Evolutionary conservation across 1,140 invertebrate genomes (phyloP).

Genomic region (Aricia agestis): DNA sequence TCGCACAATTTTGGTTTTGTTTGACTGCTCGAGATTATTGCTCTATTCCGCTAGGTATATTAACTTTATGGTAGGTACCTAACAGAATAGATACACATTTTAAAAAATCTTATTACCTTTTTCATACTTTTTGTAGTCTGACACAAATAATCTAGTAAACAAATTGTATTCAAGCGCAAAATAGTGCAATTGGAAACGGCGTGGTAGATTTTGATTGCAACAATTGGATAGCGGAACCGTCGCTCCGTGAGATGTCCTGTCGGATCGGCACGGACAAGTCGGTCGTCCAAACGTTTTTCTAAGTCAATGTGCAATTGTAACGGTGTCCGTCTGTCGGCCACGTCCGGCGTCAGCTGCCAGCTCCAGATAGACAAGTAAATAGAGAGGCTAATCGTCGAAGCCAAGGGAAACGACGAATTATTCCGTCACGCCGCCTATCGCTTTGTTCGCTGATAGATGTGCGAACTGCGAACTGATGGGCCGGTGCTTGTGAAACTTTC

Average conservation of each 20-base stretch:
- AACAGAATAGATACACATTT: too few species aligned
- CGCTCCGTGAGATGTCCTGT: constrained; percentile 39
- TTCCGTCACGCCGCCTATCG: constrained; percentile 65
- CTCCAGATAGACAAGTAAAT: constrained; percentile 71
- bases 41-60: too few species aligned
- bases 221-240: constrained; percentile 46
- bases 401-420: constrained; percentile 72
- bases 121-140: too few species aligned
- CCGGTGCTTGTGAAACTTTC: constrained; percentile 32
- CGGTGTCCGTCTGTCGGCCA: constrained; percentile 64
- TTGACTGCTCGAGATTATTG: too few species aligned
- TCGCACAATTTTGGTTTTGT: too few species aligned
- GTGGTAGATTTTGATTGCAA: constrained; percentile 18
- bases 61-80: too few species aligned
- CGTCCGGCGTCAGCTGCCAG: constrained; percentile 71
- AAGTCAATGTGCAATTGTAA: constrained; percentile 69
- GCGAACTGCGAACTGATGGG: constrained; percentile 30
- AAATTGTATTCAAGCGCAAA: not conserved
- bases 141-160: too few species aligned
- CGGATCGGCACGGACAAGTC: constrained; percentile 43
- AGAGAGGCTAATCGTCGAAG: constrained; percentile 72
- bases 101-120: too few species aligned
- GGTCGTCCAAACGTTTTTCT: constrained; percentile 72
- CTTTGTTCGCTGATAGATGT: constrained; percentile 63
- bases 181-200: not conserved